Percentiles rank a stretch among this genome's conserved stretches.
These are phyloP conservation scores for Trissonchulus sp. DNA, from an alignment of 2,888 invertebrate genomes.

Conservation along the genomic window DNA sequence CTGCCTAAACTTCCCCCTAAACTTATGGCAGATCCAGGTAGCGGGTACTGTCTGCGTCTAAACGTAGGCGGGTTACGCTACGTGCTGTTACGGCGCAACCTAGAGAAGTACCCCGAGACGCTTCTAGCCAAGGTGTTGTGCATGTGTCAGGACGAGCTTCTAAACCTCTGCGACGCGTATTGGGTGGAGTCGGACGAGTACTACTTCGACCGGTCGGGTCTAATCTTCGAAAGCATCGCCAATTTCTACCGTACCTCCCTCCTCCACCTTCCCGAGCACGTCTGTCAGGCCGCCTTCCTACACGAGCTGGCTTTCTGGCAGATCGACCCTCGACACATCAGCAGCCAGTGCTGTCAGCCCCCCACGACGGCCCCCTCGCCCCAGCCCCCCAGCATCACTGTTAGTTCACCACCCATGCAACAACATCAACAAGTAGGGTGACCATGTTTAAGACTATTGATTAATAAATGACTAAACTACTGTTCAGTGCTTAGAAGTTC, in stretches of 20 bases:
- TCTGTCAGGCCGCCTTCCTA: conserved; percentile 41
- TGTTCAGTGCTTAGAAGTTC: too few relatives aligned
- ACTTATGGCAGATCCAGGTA: too few relatives aligned
- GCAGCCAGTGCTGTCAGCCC: not conserved
- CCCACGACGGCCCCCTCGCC: not conserved
- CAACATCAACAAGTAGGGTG: too few relatives aligned
- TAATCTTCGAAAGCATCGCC: conserved; percentile 45
- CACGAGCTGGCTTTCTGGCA: conserved; percentile 27
- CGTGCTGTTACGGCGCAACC: not conserved
- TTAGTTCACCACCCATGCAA: too few relatives aligned
- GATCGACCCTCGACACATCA: not conserved
- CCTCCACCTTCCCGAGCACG: conserved; percentile 43
- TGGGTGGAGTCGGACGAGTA: conserved; percentile 45
- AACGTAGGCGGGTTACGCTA: conserved; percentile 19
- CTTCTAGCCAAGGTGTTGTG: not conserved
- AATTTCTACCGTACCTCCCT: conserved; percentile 45
- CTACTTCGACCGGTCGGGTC: conserved; percentile 46
- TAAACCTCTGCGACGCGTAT: conserved; percentile 15
- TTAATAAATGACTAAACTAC: too few relatives aligned
- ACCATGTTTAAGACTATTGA: too few relatives aligned
- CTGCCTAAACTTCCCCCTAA: too few relatives aligned
- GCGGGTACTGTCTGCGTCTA: not conserved
- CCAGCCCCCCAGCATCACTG: too few relatives aligned
- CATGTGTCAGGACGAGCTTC: not conserved
- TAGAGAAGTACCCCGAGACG: conserved; percentile 10